Evolutionary conservation across 2,888 invertebrate genomes (phyloP).

Genomic region (Papilio gigon): DNA sequence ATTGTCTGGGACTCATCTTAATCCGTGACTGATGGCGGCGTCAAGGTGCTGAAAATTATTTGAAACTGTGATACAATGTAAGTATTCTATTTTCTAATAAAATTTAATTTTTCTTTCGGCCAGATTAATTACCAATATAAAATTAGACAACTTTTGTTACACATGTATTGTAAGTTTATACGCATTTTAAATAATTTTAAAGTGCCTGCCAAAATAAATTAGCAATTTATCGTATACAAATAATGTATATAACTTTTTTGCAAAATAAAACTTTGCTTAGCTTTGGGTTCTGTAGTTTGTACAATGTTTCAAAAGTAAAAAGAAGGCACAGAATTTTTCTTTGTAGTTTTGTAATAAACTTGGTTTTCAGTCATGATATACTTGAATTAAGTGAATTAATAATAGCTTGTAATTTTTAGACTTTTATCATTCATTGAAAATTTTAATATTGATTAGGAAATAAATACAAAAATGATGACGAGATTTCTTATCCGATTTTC

Average conservation of each 20-base stretch:
- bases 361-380: no score
- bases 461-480: no score
- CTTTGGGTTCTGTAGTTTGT: background rate
- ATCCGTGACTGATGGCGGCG: background rate
- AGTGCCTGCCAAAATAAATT: background rate
- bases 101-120: background rate
- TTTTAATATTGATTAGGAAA: no score
- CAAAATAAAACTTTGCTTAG: background rate
- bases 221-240: background rate
- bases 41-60: background rate
- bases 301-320: no score
- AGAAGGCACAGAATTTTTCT: no score
- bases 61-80: background rate
- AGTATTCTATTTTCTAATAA: constrained; percentile 2
- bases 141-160: background rate
- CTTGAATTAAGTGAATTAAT: no score
- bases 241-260: background rate
- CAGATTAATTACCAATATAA: background rate
- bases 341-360: no score
- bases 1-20: background rate
- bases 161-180: background rate
- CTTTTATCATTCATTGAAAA: no score
- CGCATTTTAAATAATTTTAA: background rate
- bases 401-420: no score
- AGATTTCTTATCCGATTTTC: no score